Base-by-base conservation (phyloP, 1,140 invertebrate species). In the Pygmarrhopalites habei region DNA sequence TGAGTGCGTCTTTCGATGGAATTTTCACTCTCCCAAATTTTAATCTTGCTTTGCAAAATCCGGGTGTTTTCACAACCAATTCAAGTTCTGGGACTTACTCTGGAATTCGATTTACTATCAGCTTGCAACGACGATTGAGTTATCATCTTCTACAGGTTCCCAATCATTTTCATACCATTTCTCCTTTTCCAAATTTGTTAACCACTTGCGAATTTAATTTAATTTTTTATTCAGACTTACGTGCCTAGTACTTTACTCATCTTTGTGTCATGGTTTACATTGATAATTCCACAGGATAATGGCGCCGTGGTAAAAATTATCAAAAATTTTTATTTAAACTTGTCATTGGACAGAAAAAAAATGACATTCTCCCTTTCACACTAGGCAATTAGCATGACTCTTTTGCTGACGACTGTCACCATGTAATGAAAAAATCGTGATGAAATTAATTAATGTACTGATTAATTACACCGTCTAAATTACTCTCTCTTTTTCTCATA, bases 241-340 rank as follows among this genome's bases (percentile, higher is more conserved):
- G 72, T 84, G 12, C 83, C 83, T 0, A 83, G 81, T 17, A 81
- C 81, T 2, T 72, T 84, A 46, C 83, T 83, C 67, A 82, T 84
- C 30, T 80, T 83, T 67, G 83, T 84, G 69, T 82, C 82, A 1
- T 84, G 82, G 82, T 81, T 82, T 51, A 82, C 81, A 57, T 83
- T 84, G 72, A 79, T 82, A 30, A 81, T 84, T 12, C 83, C 83
- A 51, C 81, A 81, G 0, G 81, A 83, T 72, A 79, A 82, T 30
- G 81, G 83, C 10, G 82, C 82, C 0, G 82, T 81, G 14, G 73
- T 81, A 12, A 77, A n/a, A n/a, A n/a, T n/a, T n/a, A n/a, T n/a
- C n/a, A n/a, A n/a, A n/a, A n/a, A n/a, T n/a, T n/a, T n/a, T n/a
- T n/a, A n/a, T n/a, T n/a, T n/a, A n/a, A n/a, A n/a, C n/a, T n/a